A percentile compares a stretch with the other conserved stretches of the same genome.
These are phyloP conservation scores for Drosophila seguyi DNA, from an alignment of 1,140 invertebrate species.

Conservation along the genomic window DNA sequence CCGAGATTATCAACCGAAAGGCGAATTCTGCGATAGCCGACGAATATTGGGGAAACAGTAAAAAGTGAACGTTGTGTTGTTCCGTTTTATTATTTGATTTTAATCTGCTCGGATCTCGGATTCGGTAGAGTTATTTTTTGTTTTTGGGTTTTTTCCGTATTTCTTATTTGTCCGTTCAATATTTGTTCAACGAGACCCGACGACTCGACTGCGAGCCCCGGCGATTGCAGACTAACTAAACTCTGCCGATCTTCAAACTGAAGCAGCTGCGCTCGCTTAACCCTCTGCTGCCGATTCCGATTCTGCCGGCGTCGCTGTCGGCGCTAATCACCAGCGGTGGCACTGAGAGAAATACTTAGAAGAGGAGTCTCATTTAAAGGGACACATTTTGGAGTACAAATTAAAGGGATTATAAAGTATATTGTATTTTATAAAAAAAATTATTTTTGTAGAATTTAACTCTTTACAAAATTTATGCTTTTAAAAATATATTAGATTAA, in stretches of 20 bases:
- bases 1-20: conserved; percentile 37
- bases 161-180: conserved; percentile 13
- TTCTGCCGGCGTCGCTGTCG: conserved; percentile 28
- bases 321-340: conserved; percentile 20
- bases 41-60: conserved; percentile 23
- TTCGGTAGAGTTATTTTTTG: conserved; percentile 1
- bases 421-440: too few relatives aligned
- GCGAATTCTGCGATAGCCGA: conserved; percentile 35
- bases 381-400: background rate
- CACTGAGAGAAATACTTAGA: conserved; percentile 2
- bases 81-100: conserved; percentile 41
- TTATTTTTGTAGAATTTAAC: too few relatives aligned
- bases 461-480: too few relatives aligned
- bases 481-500: too few relatives aligned
- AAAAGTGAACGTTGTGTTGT: conserved; percentile 13
- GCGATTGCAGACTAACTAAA: conserved; percentile 79
- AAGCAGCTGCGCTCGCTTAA: conserved; percentile 68
- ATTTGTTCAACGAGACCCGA: conserved; percentile 18
- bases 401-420: too few relatives aligned
- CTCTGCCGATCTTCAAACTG: conserved; percentile 73
- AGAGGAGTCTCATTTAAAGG: too few relatives aligned
- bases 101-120: conserved; percentile 11
- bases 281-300: conserved; percentile 53
- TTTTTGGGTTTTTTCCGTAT: conserved; percentile 2
- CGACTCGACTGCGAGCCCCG: conserved; percentile 68